Evolutionary conservation across 2,113 vertebrate species (phyloP).

Genomic region (Nettapus auritus): DNA sequence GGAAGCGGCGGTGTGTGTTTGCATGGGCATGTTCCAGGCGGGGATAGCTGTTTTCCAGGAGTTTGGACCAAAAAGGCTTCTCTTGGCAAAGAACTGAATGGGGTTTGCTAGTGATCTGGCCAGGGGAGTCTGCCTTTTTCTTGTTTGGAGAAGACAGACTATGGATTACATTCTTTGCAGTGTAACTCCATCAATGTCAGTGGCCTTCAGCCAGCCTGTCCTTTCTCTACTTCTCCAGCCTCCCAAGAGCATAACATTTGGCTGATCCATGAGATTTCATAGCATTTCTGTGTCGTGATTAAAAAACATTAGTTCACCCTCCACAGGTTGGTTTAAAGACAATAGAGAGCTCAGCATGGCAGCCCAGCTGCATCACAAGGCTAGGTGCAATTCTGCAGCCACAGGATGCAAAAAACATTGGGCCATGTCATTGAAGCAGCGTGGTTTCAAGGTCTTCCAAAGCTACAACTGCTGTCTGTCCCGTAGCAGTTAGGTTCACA

Average conservation of each 20-base stretch:
- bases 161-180: not conserved
- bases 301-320: not conserved
- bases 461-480: not conserved
- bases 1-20: not conserved
- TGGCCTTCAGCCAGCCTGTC: not conserved
- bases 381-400: not conserved
- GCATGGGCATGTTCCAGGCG: not conserved
- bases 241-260: not conserved
- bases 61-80: not conserved
- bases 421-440: not conserved
- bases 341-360: not conserved
- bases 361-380: not conserved
- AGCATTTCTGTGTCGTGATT: not conserved
- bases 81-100: not conserved
- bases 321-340: not conserved
- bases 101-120: constrained; percentile 51
- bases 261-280: constrained; percentile 12
- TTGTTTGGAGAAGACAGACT: constrained; percentile 1
- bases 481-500: not conserved
- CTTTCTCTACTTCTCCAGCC: not conserved
- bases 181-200: not conserved
- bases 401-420: not conserved
- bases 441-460: not conserved
- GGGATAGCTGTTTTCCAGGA: not conserved
- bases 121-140: constrained; percentile 43